Conservation (phyloP, 2,888 invertebrate species). For the Mantis religiosa region DNA sequence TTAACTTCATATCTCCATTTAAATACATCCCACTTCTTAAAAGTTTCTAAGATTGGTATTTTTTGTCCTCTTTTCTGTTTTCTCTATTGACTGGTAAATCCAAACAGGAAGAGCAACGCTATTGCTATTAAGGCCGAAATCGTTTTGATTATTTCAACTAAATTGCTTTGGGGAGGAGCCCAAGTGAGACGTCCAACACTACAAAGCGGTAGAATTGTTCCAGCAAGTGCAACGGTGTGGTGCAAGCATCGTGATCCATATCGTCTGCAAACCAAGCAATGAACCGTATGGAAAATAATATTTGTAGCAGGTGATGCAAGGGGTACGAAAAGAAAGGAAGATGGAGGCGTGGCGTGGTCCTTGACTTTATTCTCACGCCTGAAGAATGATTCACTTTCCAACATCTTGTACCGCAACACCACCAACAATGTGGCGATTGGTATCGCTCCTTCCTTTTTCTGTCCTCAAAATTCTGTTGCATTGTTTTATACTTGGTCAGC, state of each 20-base stretch:
- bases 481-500: background rate
- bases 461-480: background rate
- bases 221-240: background rate
- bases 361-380: background rate
- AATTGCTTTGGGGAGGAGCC: no score
- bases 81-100: no score
- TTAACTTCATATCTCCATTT: no score
- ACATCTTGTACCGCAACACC: background rate
- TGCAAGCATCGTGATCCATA: background rate
- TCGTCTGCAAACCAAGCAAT: no score
- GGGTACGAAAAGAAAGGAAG: background rate
- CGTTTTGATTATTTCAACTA: no score
- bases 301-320: background rate
- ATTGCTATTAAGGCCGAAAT: no score
- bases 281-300: background rate
- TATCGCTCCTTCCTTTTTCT: background rate
- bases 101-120: no score
- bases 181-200: no score
- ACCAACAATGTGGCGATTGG: background rate
- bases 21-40: no score
- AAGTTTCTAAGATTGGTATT: no score
- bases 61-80: no score
- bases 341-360: background rate
- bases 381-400: background rate
- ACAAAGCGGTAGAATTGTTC: background rate